Base-by-base conservation (phyloP, 2,797 vertebrate genomes). In the Apodemus agrarius region DNA sequence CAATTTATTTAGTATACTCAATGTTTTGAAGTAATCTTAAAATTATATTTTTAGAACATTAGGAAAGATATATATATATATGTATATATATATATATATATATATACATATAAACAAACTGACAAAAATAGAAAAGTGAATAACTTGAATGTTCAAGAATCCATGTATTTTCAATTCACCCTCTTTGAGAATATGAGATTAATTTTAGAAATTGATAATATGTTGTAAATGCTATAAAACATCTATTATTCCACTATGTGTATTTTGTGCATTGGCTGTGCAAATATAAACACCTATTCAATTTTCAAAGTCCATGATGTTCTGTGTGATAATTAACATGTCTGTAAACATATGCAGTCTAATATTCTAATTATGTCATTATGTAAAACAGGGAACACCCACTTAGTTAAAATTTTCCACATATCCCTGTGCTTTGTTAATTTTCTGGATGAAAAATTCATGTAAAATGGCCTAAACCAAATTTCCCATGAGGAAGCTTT, bases 1-100 rank as follows among this genome's bases (percentile, higher is more conserved):
- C 63, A 65, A 9, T 31, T 91, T 86, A 82, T 34, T 82, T 78
- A n/a, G 4, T 54, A 3, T 89, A 46, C 61, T 63, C 37, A 92
- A 57, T 89, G 46, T 85, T 85, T 94, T 84, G 19, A 79, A 94
- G 81, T 34, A 52, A 2, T 88, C n/a, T 63, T 40, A 91, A 63
- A 91, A 86, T 57, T 86, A 94, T 93, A 88, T 85, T 87, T 46
- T 67, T 65, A 65, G 90, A 81, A 81, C 17, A 91, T 2, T 40
- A 82, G 37, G 91, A 74, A 57, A 90, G 1, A 52, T 3, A 74
- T 34, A 65, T 1, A 49, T n/a, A n/a, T n/a, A n/a, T n/a, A n/a
- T n/a, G n/a, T n/a, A n/a, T n/a, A n/a, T n/a, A n/a, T n/a, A n/a
- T n/a, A n/a, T n/a, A n/a, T n/a, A n/a, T n/a, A n/a, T n/a, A n/a